Percentiles rank a stretch among this genome's conserved stretches.
These are phyloP conservation scores for Allygus modestus DNA, from an alignment of 2,888 invertebrate species.

Conservation along the genomic window DNA sequence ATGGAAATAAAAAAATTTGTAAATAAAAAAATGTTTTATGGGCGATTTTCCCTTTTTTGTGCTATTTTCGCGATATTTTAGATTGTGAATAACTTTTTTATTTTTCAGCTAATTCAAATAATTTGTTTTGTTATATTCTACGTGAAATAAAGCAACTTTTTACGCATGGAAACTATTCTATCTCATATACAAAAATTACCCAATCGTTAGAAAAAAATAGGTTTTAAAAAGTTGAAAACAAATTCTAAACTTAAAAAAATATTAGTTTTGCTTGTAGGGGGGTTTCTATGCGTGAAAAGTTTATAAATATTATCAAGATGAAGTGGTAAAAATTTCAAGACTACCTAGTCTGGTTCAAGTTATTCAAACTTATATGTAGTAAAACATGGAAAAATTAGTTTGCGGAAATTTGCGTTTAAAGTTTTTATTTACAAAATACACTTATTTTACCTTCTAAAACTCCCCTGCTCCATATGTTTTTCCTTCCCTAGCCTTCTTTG, in stretches of 20 bases:
- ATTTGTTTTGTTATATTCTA: not conserved
- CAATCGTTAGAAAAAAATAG: not conserved
- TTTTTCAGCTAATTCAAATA: constrained; percentile 2
- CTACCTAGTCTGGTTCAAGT: constrained; percentile 13
- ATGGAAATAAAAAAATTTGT: not conserved
- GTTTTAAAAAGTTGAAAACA: not conserved
- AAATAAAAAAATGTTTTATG: not conserved
- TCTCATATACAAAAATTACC: constrained; percentile 4
- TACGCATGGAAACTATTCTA: constrained; percentile 6
- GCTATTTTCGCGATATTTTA: not conserved
- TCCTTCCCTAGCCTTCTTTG: too few species aligned
- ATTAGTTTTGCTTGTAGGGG: constrained; percentile 8
- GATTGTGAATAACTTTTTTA: constrained; percentile 6
- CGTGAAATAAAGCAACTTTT: constrained; percentile 18
- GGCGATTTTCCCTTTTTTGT: not conserved
- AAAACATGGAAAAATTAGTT: constrained; percentile 14
- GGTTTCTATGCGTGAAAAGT: constrained; percentile 3
- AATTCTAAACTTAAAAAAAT: constrained; percentile 3
- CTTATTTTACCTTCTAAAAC: too few species aligned
- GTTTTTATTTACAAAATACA: too few species aligned
- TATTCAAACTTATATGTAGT: constrained; percentile 8
- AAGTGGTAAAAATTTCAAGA: too few species aligned
- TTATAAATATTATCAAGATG: constrained; percentile 9
- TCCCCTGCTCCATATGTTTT: too few species aligned
- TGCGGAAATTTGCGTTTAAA: constrained; percentile 4